Evolutionary conservation across 2,113 vertebrate genomes (phyloP).

Genomic region (Austrofundulus limnaeus): DNA sequence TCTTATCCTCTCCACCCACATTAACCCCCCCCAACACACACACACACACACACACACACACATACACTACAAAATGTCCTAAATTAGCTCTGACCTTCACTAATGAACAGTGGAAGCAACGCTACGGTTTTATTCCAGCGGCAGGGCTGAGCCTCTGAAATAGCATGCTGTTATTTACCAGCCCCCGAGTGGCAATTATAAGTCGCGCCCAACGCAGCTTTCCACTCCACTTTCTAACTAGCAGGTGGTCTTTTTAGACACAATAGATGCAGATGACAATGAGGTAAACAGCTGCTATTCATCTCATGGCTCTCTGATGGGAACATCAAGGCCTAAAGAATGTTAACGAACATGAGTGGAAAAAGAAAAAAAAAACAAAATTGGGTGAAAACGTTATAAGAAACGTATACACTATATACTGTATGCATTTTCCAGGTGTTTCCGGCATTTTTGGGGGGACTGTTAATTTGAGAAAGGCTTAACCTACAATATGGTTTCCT

Average conservation of each 20-base stretch:
- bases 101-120: conserved; percentile 62
- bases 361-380: background rate
- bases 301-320: conserved; percentile 29
- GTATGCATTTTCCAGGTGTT: no score
- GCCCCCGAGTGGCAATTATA: conserved; percentile 64
- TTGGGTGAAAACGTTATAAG: background rate
- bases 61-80: conserved; percentile 43
- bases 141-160: conserved; percentile 41
- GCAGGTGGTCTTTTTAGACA: conserved; percentile 70
- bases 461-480: no score
- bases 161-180: conserved; percentile 64
- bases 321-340: conserved; percentile 29
- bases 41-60: no score
- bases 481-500: no score
- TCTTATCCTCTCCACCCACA: conserved; percentile 18
- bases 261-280: conserved; percentile 61
- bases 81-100: conserved; percentile 75
- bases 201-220: conserved; percentile 40
- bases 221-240: conserved; percentile 26
- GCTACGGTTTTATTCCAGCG: conserved; percentile 37
- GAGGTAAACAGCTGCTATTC: conserved; percentile 47
- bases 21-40: no score
- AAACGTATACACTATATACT: background rate
- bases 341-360: conserved; percentile 30
- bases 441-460: no score